phyloP scores from a whole-genome alignment of 2,113 vertebrate genomes.

The Pteronura brasiliensis region DNA sequence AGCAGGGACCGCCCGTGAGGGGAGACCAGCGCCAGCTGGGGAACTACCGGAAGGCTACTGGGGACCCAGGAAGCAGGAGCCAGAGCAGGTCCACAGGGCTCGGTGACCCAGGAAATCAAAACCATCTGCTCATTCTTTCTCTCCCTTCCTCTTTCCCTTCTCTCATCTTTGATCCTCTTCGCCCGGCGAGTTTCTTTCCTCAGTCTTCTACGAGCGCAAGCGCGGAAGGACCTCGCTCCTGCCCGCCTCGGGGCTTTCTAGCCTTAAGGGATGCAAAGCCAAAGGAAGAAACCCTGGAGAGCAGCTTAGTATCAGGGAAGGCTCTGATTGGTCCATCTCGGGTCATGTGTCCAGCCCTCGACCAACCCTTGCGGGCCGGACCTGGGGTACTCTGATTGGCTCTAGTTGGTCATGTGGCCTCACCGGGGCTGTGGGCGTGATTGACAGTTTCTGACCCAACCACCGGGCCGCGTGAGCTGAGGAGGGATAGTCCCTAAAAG shows the following conservation, averaged over 20 bases:
- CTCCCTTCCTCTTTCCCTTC: not conserved
- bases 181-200: not conserved
- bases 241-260: not conserved
- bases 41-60: not conserved
- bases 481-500: not conserved
- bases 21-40: not conserved
- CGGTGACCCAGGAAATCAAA: not conserved
- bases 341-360: not conserved
- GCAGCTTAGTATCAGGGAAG: not conserved
- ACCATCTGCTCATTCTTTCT: not conserved
- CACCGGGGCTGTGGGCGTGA: not conserved
- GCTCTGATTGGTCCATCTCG: not conserved
- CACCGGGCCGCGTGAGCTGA: fast-evolving
- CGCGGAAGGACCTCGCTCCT: not conserved
- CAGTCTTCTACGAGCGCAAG: not conserved
- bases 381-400: not conserved
- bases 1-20: not conserved
- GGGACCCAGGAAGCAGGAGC: not conserved
- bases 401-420: not conserved
- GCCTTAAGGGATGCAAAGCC: not conserved
- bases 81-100: not conserved
- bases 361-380: not conserved
- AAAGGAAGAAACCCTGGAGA: not conserved
- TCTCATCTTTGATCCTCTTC: not conserved
- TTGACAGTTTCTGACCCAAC: not conserved